Conservation (phyloP, 2,888 invertebrate genomes). For the Limnephilus auricula region DNA sequence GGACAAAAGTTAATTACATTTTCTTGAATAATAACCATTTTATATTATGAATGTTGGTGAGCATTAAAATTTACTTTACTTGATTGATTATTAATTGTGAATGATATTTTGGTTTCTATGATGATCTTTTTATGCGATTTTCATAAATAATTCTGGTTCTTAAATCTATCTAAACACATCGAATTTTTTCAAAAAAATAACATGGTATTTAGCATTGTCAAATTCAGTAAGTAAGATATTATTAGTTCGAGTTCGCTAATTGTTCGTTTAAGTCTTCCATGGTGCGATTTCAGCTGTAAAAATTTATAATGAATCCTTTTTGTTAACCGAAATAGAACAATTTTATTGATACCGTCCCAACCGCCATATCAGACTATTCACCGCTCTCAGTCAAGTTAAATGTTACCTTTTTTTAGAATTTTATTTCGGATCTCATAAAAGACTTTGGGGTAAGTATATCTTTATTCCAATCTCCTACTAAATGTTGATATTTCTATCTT, state of each 20-base stretch:
- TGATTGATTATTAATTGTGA: too few relatives aligned
- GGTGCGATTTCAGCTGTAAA: background rate
- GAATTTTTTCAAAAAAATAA: too few relatives aligned
- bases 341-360: background rate
- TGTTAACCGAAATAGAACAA: background rate
- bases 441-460: constrained; percentile 43
- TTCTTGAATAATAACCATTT: too few relatives aligned
- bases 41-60: too few relatives aligned
- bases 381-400: background rate
- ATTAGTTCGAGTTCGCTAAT: background rate
- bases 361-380: background rate
- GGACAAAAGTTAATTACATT: too few relatives aligned
- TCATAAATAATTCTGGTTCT: too few relatives aligned
- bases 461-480: constrained; percentile 56
- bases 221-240: too few relatives aligned
- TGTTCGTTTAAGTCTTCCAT: background rate
- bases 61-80: too few relatives aligned
- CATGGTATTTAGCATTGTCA: too few relatives aligned
- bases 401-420: constrained; percentile 31
- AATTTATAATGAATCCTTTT: background rate
- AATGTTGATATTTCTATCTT: constrained; percentile 59
- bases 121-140: too few relatives aligned
- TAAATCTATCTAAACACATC: too few relatives aligned
- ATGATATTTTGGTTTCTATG: too few relatives aligned
- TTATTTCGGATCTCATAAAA: constrained; percentile 47